Evolutionary conservation across 2,888 invertebrate genomes (phyloP), one percentile per base, ranked within the genome.

Genomic region (Strigamia crassipes): DNA sequence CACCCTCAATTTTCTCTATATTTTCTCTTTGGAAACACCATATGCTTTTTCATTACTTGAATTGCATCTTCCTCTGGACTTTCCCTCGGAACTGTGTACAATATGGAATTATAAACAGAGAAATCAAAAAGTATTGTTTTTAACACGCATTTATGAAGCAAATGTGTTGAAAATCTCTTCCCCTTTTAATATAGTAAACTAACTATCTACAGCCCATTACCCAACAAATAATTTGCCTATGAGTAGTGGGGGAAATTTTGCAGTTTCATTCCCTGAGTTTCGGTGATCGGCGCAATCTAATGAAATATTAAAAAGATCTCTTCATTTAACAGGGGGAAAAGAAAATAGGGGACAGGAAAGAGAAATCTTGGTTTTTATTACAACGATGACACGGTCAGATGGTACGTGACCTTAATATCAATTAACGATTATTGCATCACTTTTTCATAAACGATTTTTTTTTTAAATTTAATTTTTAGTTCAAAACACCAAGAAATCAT

Each of bases 281-380:
- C 23, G 34, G 46, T 81, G 81, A 81, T 46, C 15, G 56, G 56
- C 31, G 23, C 27, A 77, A 79, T 51, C 51, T 80, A 80, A 80
- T 80, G 80, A 80, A 80, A 80, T 80, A 80, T 80, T 80, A 80
- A 80, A 42, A 21, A 80, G 80, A 80, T 80, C 80, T 80, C 80
- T 80, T 80, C 51, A 80, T 80, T 79, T 51, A 80, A 23, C 41
- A 80, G 73, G 31, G 73, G 73, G 73, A 31, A 73, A 73, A 73
- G 73, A 73, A 73, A 73, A 73, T 73, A 73, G 31, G 56, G 56
- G 56, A 18, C 56, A 73, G 73, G 73, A 73, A 66, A 73, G 73
- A 73, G 73, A 73, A 73, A 73, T 73, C 73, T 73, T 73, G 73
- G 73, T 27, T 73, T 27, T 73, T 73, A 73, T 73, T 73, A 73